Evolutionary conservation across 1,140 invertebrate genomes (phyloP).

Genomic region (Diorhabda sublineata): DNA sequence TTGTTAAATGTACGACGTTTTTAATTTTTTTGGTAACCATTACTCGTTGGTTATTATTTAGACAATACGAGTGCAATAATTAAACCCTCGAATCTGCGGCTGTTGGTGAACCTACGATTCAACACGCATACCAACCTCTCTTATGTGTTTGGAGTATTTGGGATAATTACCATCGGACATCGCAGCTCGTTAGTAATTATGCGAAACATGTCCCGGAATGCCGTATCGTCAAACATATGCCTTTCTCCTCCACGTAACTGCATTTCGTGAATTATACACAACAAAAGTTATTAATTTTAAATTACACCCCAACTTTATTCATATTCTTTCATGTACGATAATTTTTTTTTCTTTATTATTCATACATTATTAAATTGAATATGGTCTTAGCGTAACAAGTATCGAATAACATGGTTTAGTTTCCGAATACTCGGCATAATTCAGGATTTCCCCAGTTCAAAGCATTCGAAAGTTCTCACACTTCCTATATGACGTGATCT

Average conservation of each 20-base stretch:
- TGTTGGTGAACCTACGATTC: conserved; percentile 13
- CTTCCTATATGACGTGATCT: conserved; percentile 10
- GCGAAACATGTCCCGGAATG: conserved; percentile 27
- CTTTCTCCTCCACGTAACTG: conserved; percentile 8
- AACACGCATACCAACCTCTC: conserved; percentile 11
- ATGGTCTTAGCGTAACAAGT: too few species aligned
- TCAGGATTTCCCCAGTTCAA: not conserved
- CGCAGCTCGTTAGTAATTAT: conserved; percentile 28
- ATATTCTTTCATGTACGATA: too few species aligned
- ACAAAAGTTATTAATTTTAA: too few species aligned
- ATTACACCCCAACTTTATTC: too few species aligned
- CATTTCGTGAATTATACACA: too few species aligned
- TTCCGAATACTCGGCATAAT: too few species aligned
- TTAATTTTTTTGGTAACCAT: too few species aligned
- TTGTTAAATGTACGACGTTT: too few species aligned
- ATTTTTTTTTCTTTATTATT: too few species aligned
- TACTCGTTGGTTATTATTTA: too few species aligned
- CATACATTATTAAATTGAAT: too few species aligned
- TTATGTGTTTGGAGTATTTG: conserved; percentile 13
- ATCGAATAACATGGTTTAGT: too few species aligned
- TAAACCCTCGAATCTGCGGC: conserved; percentile 1
- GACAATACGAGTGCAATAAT: not conserved
- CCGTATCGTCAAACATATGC: conserved; percentile 27
- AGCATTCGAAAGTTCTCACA: conserved; percentile 6
- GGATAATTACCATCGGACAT: conserved; percentile 31